These are phyloP conservation scores for Pseudois nayaur DNA, from an alignment of 2,113 vertebrate species.

Conservation along the genomic window DNA sequence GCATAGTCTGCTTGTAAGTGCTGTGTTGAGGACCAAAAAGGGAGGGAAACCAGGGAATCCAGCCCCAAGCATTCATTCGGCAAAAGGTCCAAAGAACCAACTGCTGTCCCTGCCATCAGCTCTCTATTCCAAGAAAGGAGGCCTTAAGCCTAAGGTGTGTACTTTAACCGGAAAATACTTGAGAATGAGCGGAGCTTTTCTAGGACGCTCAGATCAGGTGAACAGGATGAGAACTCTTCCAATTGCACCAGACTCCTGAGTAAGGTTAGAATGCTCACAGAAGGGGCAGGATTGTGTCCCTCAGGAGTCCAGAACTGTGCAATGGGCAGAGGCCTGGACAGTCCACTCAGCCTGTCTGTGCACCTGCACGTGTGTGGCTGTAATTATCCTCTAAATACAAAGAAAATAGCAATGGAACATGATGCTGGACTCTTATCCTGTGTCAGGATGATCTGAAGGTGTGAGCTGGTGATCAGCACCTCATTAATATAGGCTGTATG, in stretches of 20 bases:
- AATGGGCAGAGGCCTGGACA: neutral
- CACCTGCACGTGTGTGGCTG: neutral
- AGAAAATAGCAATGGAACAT: neutral
- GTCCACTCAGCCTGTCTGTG: neutral
- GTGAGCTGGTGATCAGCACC: too few species aligned
- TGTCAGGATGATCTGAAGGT: neutral
- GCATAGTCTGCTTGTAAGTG: too few species aligned
- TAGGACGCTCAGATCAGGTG: too few species aligned
- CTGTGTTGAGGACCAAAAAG: neutral
- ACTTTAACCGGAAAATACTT: neutral
- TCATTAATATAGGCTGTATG: accelerated
- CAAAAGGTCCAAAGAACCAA: too few species aligned
- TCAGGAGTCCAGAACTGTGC: neutral
- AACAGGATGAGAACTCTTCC: neutral
- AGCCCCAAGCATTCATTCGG: neutral
- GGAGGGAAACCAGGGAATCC: neutral
- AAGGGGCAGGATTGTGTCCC: neutral
- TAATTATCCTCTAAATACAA: neutral
- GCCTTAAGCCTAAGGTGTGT: neutral
- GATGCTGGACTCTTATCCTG: neutral
- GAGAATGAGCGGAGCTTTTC: neutral
- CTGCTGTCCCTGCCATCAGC: neutral
- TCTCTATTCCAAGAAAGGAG: neutral
- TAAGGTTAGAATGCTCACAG: accelerated
- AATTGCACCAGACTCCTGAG: neutral